phyloP scores from a whole-genome alignment of 2,888 invertebrate genomes.

The Petrolisthes manimaculis region DNA sequence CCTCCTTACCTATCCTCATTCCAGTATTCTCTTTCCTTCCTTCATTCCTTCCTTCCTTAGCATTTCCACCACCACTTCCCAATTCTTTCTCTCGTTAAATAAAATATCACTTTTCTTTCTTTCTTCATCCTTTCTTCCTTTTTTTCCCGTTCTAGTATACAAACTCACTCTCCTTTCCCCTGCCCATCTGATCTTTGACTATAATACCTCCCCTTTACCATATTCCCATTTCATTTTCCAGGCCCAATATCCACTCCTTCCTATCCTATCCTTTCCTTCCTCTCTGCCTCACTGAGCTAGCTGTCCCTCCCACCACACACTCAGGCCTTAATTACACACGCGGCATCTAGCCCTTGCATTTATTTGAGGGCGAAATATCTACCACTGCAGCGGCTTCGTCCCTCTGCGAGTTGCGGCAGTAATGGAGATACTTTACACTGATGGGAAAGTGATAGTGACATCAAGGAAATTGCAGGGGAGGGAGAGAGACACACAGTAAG shows the following conservation, averaged over 20 bases:
- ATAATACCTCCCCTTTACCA: too few relatives aligned
- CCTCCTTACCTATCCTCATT: not conserved
- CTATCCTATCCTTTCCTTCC: not conserved
- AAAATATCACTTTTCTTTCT: too few relatives aligned
- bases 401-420: too few relatives aligned
- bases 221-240: too few relatives aligned
- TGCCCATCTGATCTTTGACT: too few relatives aligned
- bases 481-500: too few relatives aligned
- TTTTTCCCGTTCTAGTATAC: too few relatives aligned
- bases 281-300: not conserved
- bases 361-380: not conserved
- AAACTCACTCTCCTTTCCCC: too few relatives aligned
- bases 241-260: not conserved
- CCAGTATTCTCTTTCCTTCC: not conserved
- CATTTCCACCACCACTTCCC: not conserved
- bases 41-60: not conserved
- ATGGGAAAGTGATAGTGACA: too few relatives aligned
- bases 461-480: too few relatives aligned
- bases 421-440: too few relatives aligned
- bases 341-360: slow-evolving; percentile 7
- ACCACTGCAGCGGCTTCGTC: not conserved
- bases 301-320: not conserved
- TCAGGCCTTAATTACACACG: slow-evolving; percentile 15
- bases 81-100: not conserved
- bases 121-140: too few relatives aligned